phyloP scores from a whole-genome alignment of 2,113 vertebrate species.

The Brachionichthys hirsutus region DNA sequence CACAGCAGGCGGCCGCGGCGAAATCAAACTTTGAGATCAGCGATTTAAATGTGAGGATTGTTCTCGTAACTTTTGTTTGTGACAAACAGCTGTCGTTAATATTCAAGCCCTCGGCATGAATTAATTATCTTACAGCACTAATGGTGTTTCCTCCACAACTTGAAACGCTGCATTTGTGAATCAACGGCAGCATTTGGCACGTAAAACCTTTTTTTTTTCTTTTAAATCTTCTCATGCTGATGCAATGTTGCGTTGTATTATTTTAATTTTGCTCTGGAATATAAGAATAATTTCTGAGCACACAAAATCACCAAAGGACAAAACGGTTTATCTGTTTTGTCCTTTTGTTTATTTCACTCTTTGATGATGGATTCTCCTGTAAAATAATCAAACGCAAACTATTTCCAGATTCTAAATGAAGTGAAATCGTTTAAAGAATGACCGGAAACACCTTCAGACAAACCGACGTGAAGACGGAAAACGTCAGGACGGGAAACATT shows the following conservation, averaged over 20 bases:
- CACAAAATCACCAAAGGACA: neutral
- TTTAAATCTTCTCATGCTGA: neutral
- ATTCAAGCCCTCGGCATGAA: constrained; percentile 37
- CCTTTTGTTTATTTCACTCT: no score
- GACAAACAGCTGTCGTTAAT: constrained; percentile 25
- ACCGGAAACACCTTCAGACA: no score
- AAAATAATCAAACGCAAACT: no score
- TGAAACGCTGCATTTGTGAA: constrained; percentile 20
- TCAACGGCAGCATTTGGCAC: constrained; percentile 29
- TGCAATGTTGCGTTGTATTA: constrained; percentile 11
- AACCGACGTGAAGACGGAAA: no score
- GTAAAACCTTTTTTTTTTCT: neutral
- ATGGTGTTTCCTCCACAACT: constrained; percentile 15
- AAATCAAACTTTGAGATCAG: constrained; percentile 6
- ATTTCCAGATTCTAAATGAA: no score
- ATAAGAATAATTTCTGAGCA: neutral
- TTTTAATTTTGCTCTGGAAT: constrained; percentile 6
- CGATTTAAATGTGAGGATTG: constrained; percentile 26
- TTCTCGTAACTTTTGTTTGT: constrained; percentile 29
- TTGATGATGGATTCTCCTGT: no score
- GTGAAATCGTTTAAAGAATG: no score
- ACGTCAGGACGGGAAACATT: no score
- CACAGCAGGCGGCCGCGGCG: neutral
- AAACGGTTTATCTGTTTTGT: no score
- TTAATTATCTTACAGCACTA: constrained; percentile 38